Evolutionary conservation across 2,113 vertebrate species (phyloP), one percentile per base, ranked within the genome.

Genomic region (Chauna torquata): DNA sequence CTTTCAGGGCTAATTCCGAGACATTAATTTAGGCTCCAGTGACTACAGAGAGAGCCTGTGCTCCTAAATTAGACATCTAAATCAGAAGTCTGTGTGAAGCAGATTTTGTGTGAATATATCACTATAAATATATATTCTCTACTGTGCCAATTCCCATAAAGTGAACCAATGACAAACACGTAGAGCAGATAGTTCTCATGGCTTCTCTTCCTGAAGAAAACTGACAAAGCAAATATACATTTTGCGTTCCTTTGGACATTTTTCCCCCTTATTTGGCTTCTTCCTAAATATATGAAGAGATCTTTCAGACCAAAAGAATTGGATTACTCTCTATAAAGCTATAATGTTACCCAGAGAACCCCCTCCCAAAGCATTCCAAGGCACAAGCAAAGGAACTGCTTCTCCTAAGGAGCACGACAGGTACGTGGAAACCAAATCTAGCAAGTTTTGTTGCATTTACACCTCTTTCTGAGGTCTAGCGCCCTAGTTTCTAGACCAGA

Each of bases 31-130:
- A 55, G 52, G n/a, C 40, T 92, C 59, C 3, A 1, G 59, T 84
- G 72, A 68, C 28, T 45, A 96, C 94, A 92, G 77, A 91, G 80
- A 64, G 69, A 0, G 47, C 45, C 61, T 95, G 69, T 94, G 89
- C 77, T 96, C 91, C 93, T 64, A 68, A 95, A 91, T 94, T 88
- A 96, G 68, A 54, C 72, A 62, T 19, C 77, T 94, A 92, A 94
- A 94, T 64, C 83, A 64, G 86, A 10, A 83, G 80, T 16, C 42
- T 92, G 83, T 90, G 55, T 28, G 16, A 86, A 83, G 59, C 80
- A 91, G 61, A 86, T 81, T 64, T 38, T 2, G 4, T 92, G 88
- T 78, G 77, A 86, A 91, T 38, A 36, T 30, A 40, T 18, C 32
- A 65, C 86, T 95, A 91, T 66, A 94, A 92, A 95, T 90, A 91